Evolutionary conservation across 2,797 vertebrate genomes (phyloP), one percentile per base, ranked within the genome.

Genomic region (Esox lucius): DNA sequence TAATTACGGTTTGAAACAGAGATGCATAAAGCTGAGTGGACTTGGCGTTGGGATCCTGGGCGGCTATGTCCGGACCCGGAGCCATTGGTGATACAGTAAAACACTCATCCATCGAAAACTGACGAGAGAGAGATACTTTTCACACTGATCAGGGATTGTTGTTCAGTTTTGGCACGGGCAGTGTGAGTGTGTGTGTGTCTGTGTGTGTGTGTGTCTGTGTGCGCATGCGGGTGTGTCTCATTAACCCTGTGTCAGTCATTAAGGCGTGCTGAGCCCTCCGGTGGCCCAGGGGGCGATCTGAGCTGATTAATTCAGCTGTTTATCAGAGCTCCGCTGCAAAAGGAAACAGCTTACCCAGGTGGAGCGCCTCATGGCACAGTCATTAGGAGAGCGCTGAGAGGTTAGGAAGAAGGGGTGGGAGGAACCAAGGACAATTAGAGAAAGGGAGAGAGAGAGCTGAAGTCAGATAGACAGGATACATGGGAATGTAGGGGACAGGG

Each of bases 351-450:
- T 70, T 53, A 51, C 11, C 3, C 68, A 31, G 68, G 68, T 70
- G 26, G 6, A 75, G 35, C 35, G 42, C 73, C 66, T 75, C 67
- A n/a, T n/a, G 56, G 67, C 53, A 26, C 53, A 68, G 39, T 75
- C 67, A 75, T 75, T 75, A 70, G 24, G 17, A 42, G 73, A 49
- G 51, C 59, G 16, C n/a, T 24, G 48, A 76, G 59, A 68, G 39
- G 17, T 49, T 22, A 61, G 69, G 33, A 35, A 48, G 22, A n/a
- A 17, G 39, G 39, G n/a, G 16, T 49, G 68, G 28, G 74, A 65
- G 28, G 17, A 33, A 72, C 35, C 17, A 35, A 67, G 59, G 16
- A 33, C 61, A 77, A 19, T 28, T 49, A 46, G 24, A 35, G 51
- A 56, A 49, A 48, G 48, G 17, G 39, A 64, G 9, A 33, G 11